These are phyloP conservation scores for Macrotis lagotis DNA, from an alignment of 2,113 vertebrate genomes.

Conservation along the genomic window DNA sequence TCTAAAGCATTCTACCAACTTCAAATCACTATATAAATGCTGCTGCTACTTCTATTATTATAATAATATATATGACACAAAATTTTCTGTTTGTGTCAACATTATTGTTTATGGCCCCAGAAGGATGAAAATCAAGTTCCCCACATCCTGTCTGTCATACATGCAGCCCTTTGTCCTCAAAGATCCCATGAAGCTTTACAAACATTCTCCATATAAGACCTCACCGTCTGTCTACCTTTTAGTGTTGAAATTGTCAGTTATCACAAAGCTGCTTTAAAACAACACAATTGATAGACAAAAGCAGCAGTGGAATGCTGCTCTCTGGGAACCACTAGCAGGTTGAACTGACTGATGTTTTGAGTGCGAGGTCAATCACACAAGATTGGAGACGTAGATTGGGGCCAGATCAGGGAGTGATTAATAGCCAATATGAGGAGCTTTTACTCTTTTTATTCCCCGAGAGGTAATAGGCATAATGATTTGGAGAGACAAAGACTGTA, in stretches of 20 bases:
- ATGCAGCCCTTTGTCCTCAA: background rate
- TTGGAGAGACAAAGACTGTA: background rate
- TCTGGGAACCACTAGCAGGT: background rate
- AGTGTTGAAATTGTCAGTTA: background rate
- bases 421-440: background rate
- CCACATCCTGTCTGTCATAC: background rate
- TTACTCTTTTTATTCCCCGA: background rate
- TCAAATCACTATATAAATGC: background rate
- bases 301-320: background rate
- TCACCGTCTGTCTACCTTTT: background rate
- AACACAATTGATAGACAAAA: background rate
- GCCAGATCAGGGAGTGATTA: background rate
- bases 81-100: background rate
- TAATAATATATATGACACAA: background rate
- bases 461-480: background rate
- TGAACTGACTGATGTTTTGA: background rate
- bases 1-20: background rate
- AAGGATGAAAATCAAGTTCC: background rate
- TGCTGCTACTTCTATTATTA: background rate
- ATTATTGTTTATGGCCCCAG: slow-evolving; percentile 1
- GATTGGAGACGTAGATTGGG: background rate
- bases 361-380: background rate
- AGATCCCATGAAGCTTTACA: background rate
- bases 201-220: background rate
- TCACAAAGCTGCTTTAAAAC: background rate